Conservation (phyloP, 2,888 invertebrate species). For the Mesodorylaimus sp. region DNA sequence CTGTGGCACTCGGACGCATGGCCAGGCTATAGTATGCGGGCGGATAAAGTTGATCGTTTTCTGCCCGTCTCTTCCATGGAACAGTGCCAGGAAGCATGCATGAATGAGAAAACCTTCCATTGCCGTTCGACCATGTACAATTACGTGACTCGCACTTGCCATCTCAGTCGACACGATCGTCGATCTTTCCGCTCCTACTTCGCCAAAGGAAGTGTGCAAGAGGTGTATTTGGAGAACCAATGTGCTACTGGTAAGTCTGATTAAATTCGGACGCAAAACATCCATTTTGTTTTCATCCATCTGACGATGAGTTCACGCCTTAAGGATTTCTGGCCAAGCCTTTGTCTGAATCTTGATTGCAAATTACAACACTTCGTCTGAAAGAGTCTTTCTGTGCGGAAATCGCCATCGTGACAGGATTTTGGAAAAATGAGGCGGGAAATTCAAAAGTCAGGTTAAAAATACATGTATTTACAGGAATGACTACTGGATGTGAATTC, state of each 20-base stretch:
- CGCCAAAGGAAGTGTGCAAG: not conserved
- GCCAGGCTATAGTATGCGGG: not conserved
- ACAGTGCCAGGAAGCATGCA: not conserved
- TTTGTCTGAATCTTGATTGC: no score
- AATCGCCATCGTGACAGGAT: no score
- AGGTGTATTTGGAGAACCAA: constrained; percentile 3
- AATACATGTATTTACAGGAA: no score
- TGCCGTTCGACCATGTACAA: constrained; percentile 2
- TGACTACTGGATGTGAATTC: constrained; percentile 3
- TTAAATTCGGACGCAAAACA: no score
- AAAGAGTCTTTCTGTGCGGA: no score
- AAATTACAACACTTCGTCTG: no score
- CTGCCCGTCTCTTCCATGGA: not conserved
- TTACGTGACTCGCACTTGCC: not conserved
- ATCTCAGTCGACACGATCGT: not conserved
- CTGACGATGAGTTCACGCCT: no score
- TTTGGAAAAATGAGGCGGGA: no score
- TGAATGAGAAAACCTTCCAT: not conserved
- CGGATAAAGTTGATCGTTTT: not conserved
- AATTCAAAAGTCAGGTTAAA: no score
- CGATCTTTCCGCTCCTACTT: not conserved
- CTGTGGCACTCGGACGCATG: not conserved
- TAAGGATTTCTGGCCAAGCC: no score
- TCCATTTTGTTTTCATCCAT: not conserved
- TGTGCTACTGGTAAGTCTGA: not conserved